Evolutionary conservation across 2,113 vertebrate species (phyloP).

Genomic region (Mustela lutreola): DNA sequence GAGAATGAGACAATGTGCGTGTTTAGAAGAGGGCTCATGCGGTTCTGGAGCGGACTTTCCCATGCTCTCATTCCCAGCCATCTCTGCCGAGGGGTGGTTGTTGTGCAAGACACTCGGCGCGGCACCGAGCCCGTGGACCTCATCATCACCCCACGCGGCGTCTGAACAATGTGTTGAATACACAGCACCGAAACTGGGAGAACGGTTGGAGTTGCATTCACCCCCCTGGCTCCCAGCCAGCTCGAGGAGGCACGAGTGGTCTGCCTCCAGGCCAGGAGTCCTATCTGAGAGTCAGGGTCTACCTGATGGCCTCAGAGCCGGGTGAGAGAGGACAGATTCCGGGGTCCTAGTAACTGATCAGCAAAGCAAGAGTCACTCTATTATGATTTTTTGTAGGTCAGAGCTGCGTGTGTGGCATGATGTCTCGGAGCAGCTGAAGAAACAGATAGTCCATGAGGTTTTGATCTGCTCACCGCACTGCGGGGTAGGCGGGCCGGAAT

Average conservation of each 20-base stretch:
- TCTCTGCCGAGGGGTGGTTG: conserved; percentile 84
- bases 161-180: not conserved
- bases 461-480: not conserved
- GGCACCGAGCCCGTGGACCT: conserved; percentile 77
- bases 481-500: not conserved
- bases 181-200: not conserved
- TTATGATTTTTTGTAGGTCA: not conserved
- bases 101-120: conserved; percentile 75
- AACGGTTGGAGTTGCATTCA: not conserved
- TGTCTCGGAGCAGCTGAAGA: not conserved
- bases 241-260: not conserved
- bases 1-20: conserved; percentile 83
- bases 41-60: conserved; percentile 83
- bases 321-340: not conserved
- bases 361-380: not conserved
- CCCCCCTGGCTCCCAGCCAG: not conserved
- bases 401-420: not conserved
- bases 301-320: not conserved
- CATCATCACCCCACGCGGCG: conserved; percentile 43
- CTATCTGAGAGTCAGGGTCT: no score
- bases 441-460: fast-evolving
- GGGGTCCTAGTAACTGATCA: not conserved
- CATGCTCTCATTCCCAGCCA: conserved; percentile 78
- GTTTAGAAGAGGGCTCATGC: conserved; percentile 84
- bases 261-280: not conserved